Conservation (phyloP, 1,140 invertebrate species). For the Lepeophtheirus salmonis region DNA sequence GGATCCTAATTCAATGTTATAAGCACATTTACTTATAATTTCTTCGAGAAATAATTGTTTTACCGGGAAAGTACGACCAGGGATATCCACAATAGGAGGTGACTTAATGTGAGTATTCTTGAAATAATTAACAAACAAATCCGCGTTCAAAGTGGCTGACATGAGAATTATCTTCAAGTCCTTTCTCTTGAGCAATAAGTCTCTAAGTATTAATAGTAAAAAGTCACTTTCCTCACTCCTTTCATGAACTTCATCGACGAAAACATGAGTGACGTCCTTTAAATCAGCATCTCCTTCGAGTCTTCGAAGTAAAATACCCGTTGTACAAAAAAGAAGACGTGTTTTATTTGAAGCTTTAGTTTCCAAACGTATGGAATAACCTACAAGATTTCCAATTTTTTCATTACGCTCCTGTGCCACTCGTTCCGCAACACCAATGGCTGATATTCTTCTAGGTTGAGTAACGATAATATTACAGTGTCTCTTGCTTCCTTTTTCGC, state of each 20-base stretch:
- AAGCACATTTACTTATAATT: neutral
- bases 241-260: constrained; percentile 88
- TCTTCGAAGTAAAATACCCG: constrained; percentile 51
- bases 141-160: constrained; percentile 75
- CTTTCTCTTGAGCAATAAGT: constrained; percentile 41
- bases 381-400: constrained; percentile 61
- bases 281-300: constrained; percentile 50
- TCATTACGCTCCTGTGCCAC: constrained; percentile 60
- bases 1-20: constrained; percentile 6
- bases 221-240: constrained; percentile 82
- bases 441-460: constrained; percentile 73
- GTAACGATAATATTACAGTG: constrained; percentile 54
- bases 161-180: constrained; percentile 67
- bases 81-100: constrained; percentile 13
- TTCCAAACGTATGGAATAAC: constrained; percentile 58
- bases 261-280: constrained; percentile 48
- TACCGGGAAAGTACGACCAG: constrained; percentile 17
- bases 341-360: constrained; percentile 52
- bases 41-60: constrained; percentile 14
- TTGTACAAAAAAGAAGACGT: constrained; percentile 72
- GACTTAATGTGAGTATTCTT: constrained; percentile 25
- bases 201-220: constrained; percentile 59
- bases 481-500: neutral
- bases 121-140: constrained; percentile 64
- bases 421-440: constrained; percentile 59